Conservation (phyloP, 2,797 vertebrate species). For the Remorina albescens region DNA sequence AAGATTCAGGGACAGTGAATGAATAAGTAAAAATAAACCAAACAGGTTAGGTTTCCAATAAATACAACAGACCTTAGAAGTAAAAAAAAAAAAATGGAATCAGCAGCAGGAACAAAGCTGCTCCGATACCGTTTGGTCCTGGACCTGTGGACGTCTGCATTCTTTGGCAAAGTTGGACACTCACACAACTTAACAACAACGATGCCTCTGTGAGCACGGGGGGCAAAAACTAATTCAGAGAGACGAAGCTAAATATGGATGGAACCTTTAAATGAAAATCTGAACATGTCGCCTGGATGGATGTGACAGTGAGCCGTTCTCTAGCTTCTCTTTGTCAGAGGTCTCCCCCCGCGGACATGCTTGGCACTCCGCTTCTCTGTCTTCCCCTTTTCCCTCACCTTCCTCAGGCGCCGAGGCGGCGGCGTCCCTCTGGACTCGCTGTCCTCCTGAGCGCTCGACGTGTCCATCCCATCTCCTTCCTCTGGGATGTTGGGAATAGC, state of each 20-base stretch:
- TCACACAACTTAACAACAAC: conserved; percentile 68
- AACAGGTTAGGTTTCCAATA: no score
- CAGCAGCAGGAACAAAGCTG: no score
- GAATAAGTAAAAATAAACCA: no score
- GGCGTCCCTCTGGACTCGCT: conserved; percentile 85
- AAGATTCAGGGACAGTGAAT: no score
- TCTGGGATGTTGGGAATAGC: conserved; percentile 87
- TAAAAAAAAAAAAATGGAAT: no score
- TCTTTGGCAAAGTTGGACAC: conserved; percentile 80
- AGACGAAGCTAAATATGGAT: conserved; percentile 18
- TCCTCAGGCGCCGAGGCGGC: conserved; percentile 84
- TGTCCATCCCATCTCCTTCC: conserved; percentile 83
- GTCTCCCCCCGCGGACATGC: conserved; percentile 90
- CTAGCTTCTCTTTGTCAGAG: conserved; percentile 84
- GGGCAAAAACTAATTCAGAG: conserved; percentile 14
- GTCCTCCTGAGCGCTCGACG: conserved; percentile 84
- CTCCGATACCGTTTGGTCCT: no score
- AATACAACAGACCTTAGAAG: no score
- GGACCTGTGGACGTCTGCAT: no score
- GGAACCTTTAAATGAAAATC: conserved; percentile 14
- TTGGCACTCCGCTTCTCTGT: conserved; percentile 89
- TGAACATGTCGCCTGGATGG: conserved; percentile 1
- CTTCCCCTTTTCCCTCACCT: conserved; percentile 85
- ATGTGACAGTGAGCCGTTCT: conserved; percentile 7
- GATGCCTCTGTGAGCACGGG: conserved; percentile 61